Evolutionary conservation across 1,140 invertebrate species (phyloP).

Genomic region (Sycophila sp.): DNA sequence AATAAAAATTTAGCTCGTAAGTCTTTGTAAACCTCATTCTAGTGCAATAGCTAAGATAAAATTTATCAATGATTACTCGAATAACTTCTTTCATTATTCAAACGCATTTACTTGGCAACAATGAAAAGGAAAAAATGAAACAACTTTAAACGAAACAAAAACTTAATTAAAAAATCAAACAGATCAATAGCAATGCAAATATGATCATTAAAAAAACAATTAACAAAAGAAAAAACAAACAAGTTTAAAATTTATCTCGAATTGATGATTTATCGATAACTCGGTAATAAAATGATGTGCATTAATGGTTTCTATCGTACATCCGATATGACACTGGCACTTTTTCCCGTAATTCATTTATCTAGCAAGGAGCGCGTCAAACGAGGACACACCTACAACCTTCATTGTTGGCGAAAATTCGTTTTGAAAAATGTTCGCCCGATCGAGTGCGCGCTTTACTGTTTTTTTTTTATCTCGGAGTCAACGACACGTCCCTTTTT

Average conservation of each 20-base stretch:
- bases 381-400: not conserved
- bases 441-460: not conserved
- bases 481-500: constrained; percentile 8
- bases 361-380: not conserved
- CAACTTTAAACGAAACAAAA: too few relatives aligned
- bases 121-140: too few relatives aligned
- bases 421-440: not conserved
- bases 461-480: not conserved
- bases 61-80: too few relatives aligned
- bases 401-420: not conserved
- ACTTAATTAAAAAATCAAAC: not conserved
- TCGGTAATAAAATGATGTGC: not conserved
- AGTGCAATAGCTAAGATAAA: too few relatives aligned
- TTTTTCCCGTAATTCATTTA: not conserved
- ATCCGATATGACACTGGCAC: not conserved
- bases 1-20: too few relatives aligned
- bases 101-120: too few relatives aligned
- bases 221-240: not conserved
- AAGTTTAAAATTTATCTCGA: too few relatives aligned
- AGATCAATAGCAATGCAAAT: not conserved
- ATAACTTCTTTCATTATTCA: too few relatives aligned
- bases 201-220: not conserved
- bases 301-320: not conserved
- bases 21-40: too few relatives aligned
- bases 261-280: not conserved